Evolutionary conservation across 2,113 vertebrate genomes (phyloP).

Genomic region (Laticauda colubrina): DNA sequence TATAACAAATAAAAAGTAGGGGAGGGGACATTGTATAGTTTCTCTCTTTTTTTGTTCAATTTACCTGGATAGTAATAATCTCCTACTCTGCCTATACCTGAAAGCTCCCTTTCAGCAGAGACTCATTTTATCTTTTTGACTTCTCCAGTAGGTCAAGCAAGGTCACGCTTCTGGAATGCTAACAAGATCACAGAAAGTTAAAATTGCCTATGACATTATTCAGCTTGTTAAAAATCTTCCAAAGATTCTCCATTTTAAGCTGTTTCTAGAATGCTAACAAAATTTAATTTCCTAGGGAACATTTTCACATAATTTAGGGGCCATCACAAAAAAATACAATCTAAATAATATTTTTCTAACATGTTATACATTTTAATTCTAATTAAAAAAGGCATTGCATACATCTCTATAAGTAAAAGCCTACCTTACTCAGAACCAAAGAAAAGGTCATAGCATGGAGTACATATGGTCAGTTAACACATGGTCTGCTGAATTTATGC

Average conservation of each 20-base stretch:
- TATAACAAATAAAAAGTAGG: constrained; percentile 22
- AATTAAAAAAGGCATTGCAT: not conserved
- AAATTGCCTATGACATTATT: not conserved
- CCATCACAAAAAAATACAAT: not conserved
- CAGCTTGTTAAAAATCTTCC: not conserved
- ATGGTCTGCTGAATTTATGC: not conserved
- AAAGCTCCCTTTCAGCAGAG: not conserved
- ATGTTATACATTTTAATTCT: not conserved
- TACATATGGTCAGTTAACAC: not conserved
- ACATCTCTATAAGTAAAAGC: not conserved
- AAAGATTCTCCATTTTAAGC: not conserved
- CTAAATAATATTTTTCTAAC: not conserved
- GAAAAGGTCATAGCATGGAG: not conserved
- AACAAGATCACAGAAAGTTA: not conserved
- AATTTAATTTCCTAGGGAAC: not conserved
- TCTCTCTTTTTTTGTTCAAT: not conserved
- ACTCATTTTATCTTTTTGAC: not conserved
- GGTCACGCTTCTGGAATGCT: not conserved
- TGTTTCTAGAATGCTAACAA: not conserved
- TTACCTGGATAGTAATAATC: not conserved
- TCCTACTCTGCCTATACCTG: not conserved
- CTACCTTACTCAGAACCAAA: not conserved
- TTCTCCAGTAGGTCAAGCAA: not conserved
- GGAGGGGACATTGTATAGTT: not conserved
- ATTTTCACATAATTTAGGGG: not conserved